Percentiles rank a stretch among this genome's conserved stretches.
phyloP scores from a whole-genome alignment of 2,888 invertebrate species.

The Phanerotoma sp. region DNA sequence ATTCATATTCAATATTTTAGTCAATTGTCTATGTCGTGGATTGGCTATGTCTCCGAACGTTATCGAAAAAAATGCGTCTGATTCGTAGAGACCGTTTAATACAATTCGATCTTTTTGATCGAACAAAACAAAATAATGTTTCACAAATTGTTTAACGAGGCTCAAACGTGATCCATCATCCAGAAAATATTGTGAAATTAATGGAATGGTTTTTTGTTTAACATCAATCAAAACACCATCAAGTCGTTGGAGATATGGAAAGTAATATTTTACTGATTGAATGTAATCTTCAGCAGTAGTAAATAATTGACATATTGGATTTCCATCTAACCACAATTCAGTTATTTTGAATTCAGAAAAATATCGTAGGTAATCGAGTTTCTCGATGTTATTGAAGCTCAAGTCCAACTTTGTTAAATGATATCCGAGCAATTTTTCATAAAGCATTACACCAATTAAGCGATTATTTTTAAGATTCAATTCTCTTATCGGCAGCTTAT shows the following conservation, averaged over 20 bases:
- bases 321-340: slow-evolving; percentile 53
- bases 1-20: slow-evolving; percentile 46
- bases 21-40: slow-evolving; percentile 46
- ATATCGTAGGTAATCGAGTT: slow-evolving; percentile 43
- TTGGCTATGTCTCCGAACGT: slow-evolving; percentile 46
- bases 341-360: slow-evolving; percentile 50
- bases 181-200: slow-evolving; percentile 41
- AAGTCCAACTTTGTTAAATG: slow-evolving; percentile 48
- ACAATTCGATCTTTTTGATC: slow-evolving; percentile 51
- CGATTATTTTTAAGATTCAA: slow-evolving; percentile 46
- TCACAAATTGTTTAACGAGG: slow-evolving; percentile 50
- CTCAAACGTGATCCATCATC: slow-evolving; percentile 39
- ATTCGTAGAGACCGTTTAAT: slow-evolving; percentile 51
- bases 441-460: slow-evolving; percentile 38
- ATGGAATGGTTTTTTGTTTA: slow-evolving; percentile 41
- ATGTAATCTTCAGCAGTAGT: slow-evolving; percentile 45
- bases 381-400: slow-evolving; percentile 45
- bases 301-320: slow-evolving; percentile 49
- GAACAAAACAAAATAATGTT: slow-evolving; percentile 50
- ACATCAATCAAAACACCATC: slow-evolving; percentile 49
- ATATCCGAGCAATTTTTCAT: slow-evolving; percentile 48
- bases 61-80: slow-evolving; percentile 50
- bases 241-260: slow-evolving; percentile 48
- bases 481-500: slow-evolving; percentile 45
- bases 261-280: slow-evolving; percentile 42